Base-by-base conservation (phyloP, 2,113 vertebrate genomes). In the Opisthocomus hoazin region DNA sequence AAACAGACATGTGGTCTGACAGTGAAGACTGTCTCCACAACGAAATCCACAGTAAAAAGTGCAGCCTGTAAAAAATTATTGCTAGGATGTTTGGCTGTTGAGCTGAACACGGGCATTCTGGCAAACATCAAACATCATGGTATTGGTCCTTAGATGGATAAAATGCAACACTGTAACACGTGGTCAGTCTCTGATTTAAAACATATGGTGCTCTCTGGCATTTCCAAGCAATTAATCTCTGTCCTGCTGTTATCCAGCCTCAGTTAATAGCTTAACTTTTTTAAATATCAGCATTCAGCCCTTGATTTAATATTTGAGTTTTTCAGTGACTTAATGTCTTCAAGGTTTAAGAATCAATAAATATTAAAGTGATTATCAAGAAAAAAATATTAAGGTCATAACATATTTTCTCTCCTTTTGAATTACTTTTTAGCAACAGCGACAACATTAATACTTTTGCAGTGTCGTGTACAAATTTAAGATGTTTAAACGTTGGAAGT, bases 131-230 rank as follows among this genome's bases (percentile, higher is more conserved):
- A 32, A 14, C 14, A 37, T 53, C 6, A 20, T 5, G 5, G 3
- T 30, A 27, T 34, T 41, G 15, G 15, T 79, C 36, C 16, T 85
- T 37, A 37, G 12, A 69, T 0, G 3, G 22, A 70, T 4, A 87
- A 92, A 96, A 76, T 19, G 1, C 10, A 93, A 13, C 19, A 26
- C 16, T 53, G 5, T 22, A 19, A 51, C 20, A 19, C 2, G 2
- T 26, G 27, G 13, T n/a, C 12, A 23, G 6, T 60, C 27, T 70
- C 65, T 12, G 4, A n/a, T 16, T 11, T 19, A 73, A 86, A 69
- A 24, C 20, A 37, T 5, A 1, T 5, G 2, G 1, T 43, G 7
- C 3, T 65, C 3, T 84, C 46, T 45, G 10, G 3, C 14, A 43
- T 60, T 73, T 76, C 18, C 26, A 76, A 73, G 24, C 3, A 73